Percentiles rank a stretch among this genome's conserved stretches.
phyloP scores from a whole-genome alignment of 2,797 vertebrate species.

The Scomberomorus guttatus region DNA sequence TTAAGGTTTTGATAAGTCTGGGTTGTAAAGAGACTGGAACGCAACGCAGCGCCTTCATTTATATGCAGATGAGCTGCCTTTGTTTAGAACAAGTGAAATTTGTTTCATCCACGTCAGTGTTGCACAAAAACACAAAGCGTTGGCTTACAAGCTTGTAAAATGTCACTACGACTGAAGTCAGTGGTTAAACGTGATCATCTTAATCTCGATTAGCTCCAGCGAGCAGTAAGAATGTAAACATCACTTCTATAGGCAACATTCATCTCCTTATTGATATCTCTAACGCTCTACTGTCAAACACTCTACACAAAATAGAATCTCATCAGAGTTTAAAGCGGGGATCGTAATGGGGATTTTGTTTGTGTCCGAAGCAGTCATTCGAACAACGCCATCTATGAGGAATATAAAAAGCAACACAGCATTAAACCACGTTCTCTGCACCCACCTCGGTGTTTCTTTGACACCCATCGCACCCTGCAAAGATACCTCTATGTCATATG shows the following conservation, averaged over 20 bases:
- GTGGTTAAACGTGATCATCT: constrained; percentile 40
- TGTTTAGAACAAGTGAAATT: constrained; percentile 34
- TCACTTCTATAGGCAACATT: constrained; percentile 65
- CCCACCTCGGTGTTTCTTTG: constrained; percentile 8
- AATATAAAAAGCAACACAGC: constrained; percentile 49
- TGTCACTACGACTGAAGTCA: constrained; percentile 21
- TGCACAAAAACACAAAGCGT: constrained; percentile 33
- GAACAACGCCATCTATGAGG: constrained; percentile 25
- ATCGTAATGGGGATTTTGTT: constrained; percentile 35
- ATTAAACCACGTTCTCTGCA: constrained; percentile 11
- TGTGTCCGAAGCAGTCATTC: constrained; percentile 26
- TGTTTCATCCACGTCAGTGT: constrained; percentile 30
- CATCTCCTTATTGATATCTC: constrained; percentile 52
- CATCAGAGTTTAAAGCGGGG: constrained; percentile 36
- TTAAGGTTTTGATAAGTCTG: constrained; percentile 50
- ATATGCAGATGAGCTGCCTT: constrained; percentile 61
- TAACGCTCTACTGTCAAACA: constrained; percentile 31
- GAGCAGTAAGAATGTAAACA: constrained; percentile 67
- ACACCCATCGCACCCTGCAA: constrained; percentile 22
- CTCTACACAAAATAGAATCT: constrained; percentile 47
- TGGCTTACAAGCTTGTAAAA: constrained; percentile 49
- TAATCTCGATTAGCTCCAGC: constrained; percentile 51
- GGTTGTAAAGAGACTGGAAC: constrained; percentile 46
- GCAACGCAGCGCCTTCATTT: constrained; percentile 36
- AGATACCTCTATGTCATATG: constrained; percentile 8